Percentiles rank a stretch among this genome's conserved stretches.
Evolutionary conservation across 2,797 vertebrate species (phyloP).

Genomic region (Clarias pachynema): DNA sequence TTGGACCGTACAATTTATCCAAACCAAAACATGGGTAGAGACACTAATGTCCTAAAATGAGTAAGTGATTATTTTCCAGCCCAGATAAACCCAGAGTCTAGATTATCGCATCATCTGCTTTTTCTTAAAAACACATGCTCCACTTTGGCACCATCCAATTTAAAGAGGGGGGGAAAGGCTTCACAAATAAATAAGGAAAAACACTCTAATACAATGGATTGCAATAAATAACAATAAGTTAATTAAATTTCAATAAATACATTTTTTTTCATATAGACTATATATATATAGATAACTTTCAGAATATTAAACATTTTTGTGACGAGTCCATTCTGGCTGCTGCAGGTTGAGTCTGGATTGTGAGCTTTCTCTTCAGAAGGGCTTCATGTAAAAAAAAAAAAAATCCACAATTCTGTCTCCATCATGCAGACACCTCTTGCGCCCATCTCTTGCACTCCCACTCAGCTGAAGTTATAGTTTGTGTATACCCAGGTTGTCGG

Average conservation of each 20-base stretch:
- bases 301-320: slow-evolving; percentile 51
- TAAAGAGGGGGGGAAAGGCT: slow-evolving; percentile 68
- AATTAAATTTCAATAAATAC: slow-evolving; percentile 98
- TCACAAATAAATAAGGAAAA: slow-evolving; percentile 89
- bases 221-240: slow-evolving; percentile 99
- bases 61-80: slow-evolving; percentile 18
- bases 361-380: slow-evolving; percentile 11
- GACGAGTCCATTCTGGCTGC: slow-evolving; percentile 32
- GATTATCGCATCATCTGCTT: slow-evolving; percentile 56
- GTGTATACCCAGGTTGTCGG: slow-evolving; percentile 27
- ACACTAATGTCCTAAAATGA: slow-evolving; percentile 20
- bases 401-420: slow-evolving; percentile 4
- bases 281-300: slow-evolving; percentile 55
- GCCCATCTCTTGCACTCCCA: neutral
- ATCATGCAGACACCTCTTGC: neutral
- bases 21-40: slow-evolving; percentile 7
- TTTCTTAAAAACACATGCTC: slow-evolving; percentile 69
- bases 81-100: slow-evolving; percentile 37
- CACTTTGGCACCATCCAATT: slow-evolving; percentile 91
- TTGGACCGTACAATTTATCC: slow-evolving; percentile 6
- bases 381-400: neutral
- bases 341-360: slow-evolving; percentile 20
- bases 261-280: slow-evolving; percentile 76
- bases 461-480: slow-evolving; percentile 21
- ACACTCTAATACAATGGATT: slow-evolving; percentile 84